Base-by-base conservation (phyloP, 2,113 vertebrate species). In the Corydoras maculifer region DNA sequence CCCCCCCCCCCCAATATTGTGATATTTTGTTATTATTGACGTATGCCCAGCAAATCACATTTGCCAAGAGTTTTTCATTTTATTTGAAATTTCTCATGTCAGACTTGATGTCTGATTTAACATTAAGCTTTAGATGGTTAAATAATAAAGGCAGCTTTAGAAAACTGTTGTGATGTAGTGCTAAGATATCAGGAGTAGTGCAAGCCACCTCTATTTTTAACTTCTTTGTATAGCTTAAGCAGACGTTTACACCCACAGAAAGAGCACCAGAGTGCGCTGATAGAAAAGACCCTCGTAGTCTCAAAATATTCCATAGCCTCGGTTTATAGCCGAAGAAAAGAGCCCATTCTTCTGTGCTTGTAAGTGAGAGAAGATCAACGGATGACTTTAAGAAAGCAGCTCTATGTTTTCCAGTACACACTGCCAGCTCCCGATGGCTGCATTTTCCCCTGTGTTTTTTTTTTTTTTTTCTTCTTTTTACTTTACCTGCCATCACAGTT, bases 171-270 rank as follows among this genome's bases (percentile, higher is more conserved):
- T 0, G 31, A 3, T 3, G 30, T n/a, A 31, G 35, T 60, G 30
- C n/a, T 3, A 11, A 43, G 53, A 18, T 48, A 51, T 18, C 15
- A 15, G 13, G 54, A 43, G 43, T 48, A 43, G 9, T 66, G 63
- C 60, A 25, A 57, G 48, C 12, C 15, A 9, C 13, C 50, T 54
- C 14, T 62, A 51, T 30, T 18, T 64, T 11, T 18, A 59, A 50
- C 58, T 62, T 62, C 64, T 13, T 60, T 31, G 12, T 48, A 29
- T 69, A 68, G 3, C 57, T 54, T 30, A 6, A 62, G 60, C 57
- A 32, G 8, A 60, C n/a, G 29, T 32, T 60, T 30, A 8, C 54
- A 68, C 65, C 53, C 29, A 59, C 55, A 30, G 29, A 51, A 63
- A 15, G 25, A 18, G 35, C 25, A 8, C 12, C 12, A 14, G 9